phyloP scores from a whole-genome alignment of 2,888 invertebrate species.

The Drosophila emarginata region DNA sequence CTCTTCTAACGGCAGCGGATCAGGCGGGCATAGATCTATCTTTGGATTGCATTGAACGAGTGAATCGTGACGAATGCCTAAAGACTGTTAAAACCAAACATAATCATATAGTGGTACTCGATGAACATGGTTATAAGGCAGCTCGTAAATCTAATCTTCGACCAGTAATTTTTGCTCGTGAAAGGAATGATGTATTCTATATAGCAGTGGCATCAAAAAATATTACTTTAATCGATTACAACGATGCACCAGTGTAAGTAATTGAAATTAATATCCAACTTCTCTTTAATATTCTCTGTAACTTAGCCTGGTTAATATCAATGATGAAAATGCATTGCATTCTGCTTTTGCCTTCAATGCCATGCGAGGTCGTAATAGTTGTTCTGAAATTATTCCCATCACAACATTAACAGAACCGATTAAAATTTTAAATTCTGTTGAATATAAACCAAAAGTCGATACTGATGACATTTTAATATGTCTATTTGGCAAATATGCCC shows the following conservation, averaged over 20 bases:
- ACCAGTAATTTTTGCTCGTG: slow-evolving; percentile 13
- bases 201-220: slow-evolving; percentile 16
- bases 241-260: slow-evolving; percentile 18
- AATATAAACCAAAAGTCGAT: neutral
- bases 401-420: neutral
- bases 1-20: neutral
- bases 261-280: neutral
- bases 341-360: slow-evolving; percentile 20
- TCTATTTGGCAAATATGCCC: neutral
- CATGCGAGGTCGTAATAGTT: slow-evolving; percentile 14
- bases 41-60: neutral
- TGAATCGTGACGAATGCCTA: neutral
- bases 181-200: neutral
- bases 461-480: slow-evolving; percentile 9
- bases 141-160: slow-evolving; percentile 6
- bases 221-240: slow-evolving; percentile 6
- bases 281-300: too few species aligned
- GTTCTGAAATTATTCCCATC: neutral
- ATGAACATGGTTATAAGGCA: slow-evolving; percentile 7
- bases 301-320: neutral
- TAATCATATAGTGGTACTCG: slow-evolving; percentile 17
- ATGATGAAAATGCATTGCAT: slow-evolving; percentile 9
- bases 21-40: neutral
- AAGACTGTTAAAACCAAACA: neutral
- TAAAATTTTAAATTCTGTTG: slow-evolving; percentile 11